These are phyloP conservation scores for Puffinus mauretanicus DNA, from an alignment of 2,113 vertebrate species.

Conservation along the genomic window DNA sequence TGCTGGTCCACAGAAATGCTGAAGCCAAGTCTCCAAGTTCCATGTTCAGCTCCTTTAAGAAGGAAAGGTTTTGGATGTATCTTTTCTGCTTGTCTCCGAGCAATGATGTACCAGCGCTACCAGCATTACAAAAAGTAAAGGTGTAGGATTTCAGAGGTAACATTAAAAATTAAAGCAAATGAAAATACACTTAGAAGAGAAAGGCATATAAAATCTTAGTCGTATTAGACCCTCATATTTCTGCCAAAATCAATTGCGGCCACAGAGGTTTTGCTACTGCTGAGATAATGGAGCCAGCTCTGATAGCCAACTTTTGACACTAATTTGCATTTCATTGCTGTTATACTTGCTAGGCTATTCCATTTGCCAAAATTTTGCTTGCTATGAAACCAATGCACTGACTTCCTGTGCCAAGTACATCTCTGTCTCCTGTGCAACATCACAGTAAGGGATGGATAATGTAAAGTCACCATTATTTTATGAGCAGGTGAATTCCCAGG, in stretches of 20 bases:
- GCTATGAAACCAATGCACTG: background rate
- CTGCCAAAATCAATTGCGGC: background rate
- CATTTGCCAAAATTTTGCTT: background rate
- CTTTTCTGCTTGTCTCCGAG: background rate
- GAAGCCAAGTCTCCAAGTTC: background rate
- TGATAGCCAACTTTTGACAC: background rate
- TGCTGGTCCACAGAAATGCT: background rate
- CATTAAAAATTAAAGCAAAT: background rate
- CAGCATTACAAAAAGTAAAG: background rate
- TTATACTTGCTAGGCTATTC: background rate
- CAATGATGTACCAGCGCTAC: background rate
- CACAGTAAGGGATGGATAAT: background rate
- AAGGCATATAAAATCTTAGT: background rate
- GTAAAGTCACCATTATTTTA: background rate
- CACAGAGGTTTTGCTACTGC: background rate
- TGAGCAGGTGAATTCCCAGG: background rate
- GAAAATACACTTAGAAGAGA: background rate
- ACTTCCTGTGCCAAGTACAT: background rate
- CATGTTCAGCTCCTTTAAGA: background rate
- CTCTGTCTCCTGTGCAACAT: background rate
- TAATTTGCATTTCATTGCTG: constrained; percentile 11
- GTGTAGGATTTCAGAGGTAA: background rate
- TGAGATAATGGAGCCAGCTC: background rate
- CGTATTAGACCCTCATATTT: background rate
- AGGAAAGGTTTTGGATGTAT: background rate